Base-by-base conservation (phyloP, 53 echinoderm and acorn worm species). In the Paracentrotus lividus region DNA sequence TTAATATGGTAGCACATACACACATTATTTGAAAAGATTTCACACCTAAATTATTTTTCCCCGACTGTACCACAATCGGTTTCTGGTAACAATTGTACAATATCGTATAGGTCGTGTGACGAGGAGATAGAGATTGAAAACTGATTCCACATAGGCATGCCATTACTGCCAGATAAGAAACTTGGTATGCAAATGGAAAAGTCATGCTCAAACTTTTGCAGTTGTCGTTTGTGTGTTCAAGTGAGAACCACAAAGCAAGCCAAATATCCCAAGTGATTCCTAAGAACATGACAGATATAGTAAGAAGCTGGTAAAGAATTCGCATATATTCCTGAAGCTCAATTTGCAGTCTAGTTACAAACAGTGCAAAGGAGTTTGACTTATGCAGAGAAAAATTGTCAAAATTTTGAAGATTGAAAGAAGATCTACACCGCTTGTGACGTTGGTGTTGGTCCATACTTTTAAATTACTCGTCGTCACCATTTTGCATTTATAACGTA, bases 321-420 rank as follows among this genome's bases (percentile, higher is more conserved):
- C 81, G 24, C 81, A 78, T 78, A 26, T 78, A 44, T 47, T 78
- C 81, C 14, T 78, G 81, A n/a, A 78, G 8, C 44, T 78, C 81
- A 2, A 8, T 26, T 78, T 45, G 47, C 2, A 45, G 81, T 78
- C 10, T 78, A 8, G 45, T 78, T 1, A 78, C 81, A 44, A 78
- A n/a, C n/a, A 78, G 8, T 9, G 45, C 81, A 2, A 45, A 7
- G 0, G 10, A 24, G 45, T 78, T 8, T 24, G 7, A 78, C 44
- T n/a, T 24, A 78, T 13, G 26, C 81, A 36, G 0, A 78, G 45
- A 18, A 47, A 47, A 44, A 45, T 13, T 23, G 43, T 6, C 13
- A 69, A 27, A 31, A 66, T 66, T 31, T 18, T 66, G 29, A 55
- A 32, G 61, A 66, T 2, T 66, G 26, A 29, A 27, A 66, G 8